Evolutionary conservation across 2,797 vertebrate species (phyloP).

Genomic region (Cichlasoma orientale): DNA sequence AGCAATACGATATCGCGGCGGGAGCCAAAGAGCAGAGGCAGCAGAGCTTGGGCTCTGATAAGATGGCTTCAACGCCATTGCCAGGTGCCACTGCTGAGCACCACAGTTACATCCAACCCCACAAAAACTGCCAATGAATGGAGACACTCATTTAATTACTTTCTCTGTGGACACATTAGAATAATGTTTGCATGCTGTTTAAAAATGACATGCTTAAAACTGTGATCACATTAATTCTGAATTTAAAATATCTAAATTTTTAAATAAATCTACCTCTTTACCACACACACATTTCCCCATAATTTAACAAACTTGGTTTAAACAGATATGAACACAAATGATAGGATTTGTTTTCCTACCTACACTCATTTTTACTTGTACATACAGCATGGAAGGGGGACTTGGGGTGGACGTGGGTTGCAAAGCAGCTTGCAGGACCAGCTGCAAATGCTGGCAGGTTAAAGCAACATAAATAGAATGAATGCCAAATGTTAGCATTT

Average conservation of each 20-base stretch:
- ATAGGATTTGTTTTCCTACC: not conserved
- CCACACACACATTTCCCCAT: not conserved
- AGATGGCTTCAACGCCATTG: constrained; percentile 53
- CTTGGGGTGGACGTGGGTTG: not conserved
- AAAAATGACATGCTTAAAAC: not conserved
- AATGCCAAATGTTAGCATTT: not conserved
- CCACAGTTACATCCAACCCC: constrained; percentile 18
- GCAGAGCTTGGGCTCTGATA: constrained; percentile 69
- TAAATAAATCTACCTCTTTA: not conserved
- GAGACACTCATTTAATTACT: not conserved
- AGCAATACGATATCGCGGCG: constrained; percentile 73
- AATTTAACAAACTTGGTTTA: not conserved
- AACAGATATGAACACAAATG: not conserved
- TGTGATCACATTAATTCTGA: not conserved
- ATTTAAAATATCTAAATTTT: not conserved
- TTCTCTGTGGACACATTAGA: not conserved
- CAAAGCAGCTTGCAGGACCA: not conserved
- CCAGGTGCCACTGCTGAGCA: constrained; percentile 57
- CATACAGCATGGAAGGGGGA: not conserved
- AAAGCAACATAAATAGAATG: not conserved
- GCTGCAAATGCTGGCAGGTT: not conserved
- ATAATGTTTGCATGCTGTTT: not conserved
- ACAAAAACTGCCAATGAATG: constrained; percentile 19
- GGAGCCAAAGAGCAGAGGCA: constrained; percentile 69
- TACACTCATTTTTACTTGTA: too few relatives aligned